Evolutionary conservation across 2,113 vertebrate genomes (phyloP).

Genomic region (Phrynocephalus versicolor): DNA sequence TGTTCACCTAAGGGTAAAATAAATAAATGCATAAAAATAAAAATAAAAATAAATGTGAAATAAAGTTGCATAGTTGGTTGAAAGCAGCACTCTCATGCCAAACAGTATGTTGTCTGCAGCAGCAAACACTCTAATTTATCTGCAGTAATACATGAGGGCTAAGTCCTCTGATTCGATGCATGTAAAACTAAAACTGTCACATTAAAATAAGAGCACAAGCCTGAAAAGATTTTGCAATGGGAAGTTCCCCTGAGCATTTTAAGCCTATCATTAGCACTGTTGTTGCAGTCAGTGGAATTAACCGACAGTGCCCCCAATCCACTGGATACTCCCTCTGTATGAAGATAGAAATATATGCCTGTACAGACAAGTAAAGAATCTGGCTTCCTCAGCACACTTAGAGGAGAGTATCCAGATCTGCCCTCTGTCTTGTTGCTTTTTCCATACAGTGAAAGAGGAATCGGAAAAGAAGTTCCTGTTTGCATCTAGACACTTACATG

Average conservation of each 20-base stretch:
- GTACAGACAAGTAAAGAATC: too few relatives aligned
- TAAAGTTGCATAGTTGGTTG: background rate
- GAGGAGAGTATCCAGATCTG: too few relatives aligned
- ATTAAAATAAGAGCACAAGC: background rate
- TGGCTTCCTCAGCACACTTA: too few relatives aligned
- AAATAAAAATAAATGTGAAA: background rate
- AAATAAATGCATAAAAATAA: too few relatives aligned
- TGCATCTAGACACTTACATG: too few relatives aligned
- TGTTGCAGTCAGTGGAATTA: background rate
- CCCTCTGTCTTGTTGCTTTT: too few relatives aligned
- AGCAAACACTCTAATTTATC: background rate
- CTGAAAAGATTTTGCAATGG: background rate
- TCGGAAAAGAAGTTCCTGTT: too few relatives aligned
- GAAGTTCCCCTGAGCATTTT: background rate
- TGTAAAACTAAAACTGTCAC: background rate
- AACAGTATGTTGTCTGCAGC: background rate
- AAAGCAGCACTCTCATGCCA: slow-evolving; percentile 17
- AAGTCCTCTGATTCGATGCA: slow-evolving; percentile 1
- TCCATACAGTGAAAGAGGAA: too few relatives aligned
- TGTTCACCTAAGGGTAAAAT: slow-evolving; percentile 15
- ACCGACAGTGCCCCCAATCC: too few relatives aligned
- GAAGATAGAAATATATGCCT: too few relatives aligned
- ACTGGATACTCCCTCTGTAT: too few relatives aligned
- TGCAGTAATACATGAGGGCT: background rate
- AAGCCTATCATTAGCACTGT: background rate